A percentile compares a stretch with the other conserved stretches of the same genome.
phyloP scores from a whole-genome alignment of 2,888 invertebrate species.

The Pristionchus maxplancki region DNA sequence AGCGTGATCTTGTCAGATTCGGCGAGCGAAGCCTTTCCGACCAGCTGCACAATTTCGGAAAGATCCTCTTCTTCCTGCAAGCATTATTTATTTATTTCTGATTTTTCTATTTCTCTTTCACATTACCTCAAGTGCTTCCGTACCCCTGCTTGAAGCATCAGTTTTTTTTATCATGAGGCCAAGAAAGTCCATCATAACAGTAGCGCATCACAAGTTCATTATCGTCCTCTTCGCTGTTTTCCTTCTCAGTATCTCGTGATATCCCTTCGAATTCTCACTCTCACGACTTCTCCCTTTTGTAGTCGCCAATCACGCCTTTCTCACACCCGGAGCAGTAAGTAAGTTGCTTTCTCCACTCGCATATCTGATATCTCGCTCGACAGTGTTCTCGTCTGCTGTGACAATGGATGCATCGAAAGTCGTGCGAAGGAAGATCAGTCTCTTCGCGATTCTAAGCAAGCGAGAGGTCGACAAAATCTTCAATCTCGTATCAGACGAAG shows the following conservation, averaged over 20 bases:
- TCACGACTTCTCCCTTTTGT: constrained; percentile 28
- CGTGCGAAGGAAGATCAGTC: constrained; percentile 35
- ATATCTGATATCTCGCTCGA: not conserved
- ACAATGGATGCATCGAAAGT: constrained; percentile 41
- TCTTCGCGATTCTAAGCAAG: constrained; percentile 32
- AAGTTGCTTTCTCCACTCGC: not conserved
- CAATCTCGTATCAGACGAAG: constrained; percentile 26
- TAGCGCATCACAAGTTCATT: not conserved
- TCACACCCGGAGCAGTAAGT: not conserved
- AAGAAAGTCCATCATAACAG: not conserved
- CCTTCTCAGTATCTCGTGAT: not conserved
- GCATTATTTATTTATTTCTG: not conserved
- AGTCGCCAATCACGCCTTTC: not conserved
- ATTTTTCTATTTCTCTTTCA: not conserved
- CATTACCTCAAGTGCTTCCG: not conserved
- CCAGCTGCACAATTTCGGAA: constrained; percentile 99
- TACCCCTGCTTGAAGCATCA: not conserved
- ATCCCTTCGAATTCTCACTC: not conserved
- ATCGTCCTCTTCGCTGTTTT: not conserved
- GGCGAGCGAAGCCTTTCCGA: constrained; percentile 92
- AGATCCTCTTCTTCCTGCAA: constrained; percentile 95
- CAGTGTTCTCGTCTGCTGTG: not conserved
- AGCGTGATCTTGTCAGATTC: constrained; percentile 99
- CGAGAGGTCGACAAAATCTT: constrained; percentile 42
- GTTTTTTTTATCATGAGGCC: not conserved